Conservation (phyloP, 1,140 invertebrate species). For the Drosophila funebris region DNA sequence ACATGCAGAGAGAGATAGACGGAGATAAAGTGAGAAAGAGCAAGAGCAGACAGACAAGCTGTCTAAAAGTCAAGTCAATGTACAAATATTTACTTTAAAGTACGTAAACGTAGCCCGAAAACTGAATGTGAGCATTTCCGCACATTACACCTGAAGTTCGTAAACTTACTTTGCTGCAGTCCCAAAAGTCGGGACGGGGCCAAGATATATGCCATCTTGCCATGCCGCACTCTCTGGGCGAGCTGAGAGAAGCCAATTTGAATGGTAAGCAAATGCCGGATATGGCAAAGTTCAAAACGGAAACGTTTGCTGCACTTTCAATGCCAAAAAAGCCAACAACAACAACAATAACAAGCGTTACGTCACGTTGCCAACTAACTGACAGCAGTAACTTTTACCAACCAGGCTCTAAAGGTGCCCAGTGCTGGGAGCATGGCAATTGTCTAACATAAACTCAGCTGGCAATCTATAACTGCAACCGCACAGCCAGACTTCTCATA, state of each 20-base stretch:
- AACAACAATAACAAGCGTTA: slow-evolving; percentile 22
- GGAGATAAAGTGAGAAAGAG: background rate
- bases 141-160: slow-evolving; percentile 65
- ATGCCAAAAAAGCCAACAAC: slow-evolving; percentile 38
- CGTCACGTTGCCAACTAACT: slow-evolving; percentile 25
- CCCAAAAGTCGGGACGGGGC: slow-evolving; percentile 4
- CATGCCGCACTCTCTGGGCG: background rate
- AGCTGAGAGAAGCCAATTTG: slow-evolving; percentile 45
- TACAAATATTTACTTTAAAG: slow-evolving; percentile 63
- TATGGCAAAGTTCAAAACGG: slow-evolving; percentile 65
- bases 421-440: background rate
- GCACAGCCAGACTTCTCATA: slow-evolving; percentile 22
- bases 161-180: slow-evolving; percentile 33
- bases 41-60: background rate
- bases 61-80: slow-evolving; percentile 45
- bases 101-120: slow-evolving; percentile 42
- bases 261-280: slow-evolving; percentile 67
- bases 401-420: slow-evolving; percentile 14
- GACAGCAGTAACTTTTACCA: slow-evolving; percentile 26
- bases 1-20: background rate
- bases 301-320: slow-evolving; percentile 62
- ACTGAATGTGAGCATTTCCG: slow-evolving; percentile 64
- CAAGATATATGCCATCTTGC: slow-evolving; percentile 39
- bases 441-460: slow-evolving; percentile 30
- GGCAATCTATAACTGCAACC: slow-evolving; percentile 47